These are phyloP conservation scores for Piezodorus guildinii DNA, from an alignment of 1,140 invertebrate species.

Conservation along the genomic window DNA sequence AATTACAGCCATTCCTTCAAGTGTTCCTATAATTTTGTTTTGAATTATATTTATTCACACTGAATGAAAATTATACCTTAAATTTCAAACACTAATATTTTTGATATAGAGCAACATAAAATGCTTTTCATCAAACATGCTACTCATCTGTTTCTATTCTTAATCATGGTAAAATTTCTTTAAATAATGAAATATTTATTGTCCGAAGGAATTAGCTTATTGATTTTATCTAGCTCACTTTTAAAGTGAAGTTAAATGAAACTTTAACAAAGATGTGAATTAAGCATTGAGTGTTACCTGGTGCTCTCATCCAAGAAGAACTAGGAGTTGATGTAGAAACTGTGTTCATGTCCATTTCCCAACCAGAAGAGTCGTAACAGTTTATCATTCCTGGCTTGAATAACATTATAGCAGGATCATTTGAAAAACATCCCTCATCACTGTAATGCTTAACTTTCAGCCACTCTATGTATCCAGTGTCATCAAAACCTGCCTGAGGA, in stretches of 20 bases:
- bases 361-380: slow-evolving; percentile 41
- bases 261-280: neutral
- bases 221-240: too few relatives aligned
- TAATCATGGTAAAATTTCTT: too few relatives aligned
- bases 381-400: slow-evolving; percentile 15
- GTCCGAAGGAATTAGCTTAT: too few relatives aligned
- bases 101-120: too few relatives aligned
- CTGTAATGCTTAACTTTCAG: slow-evolving; percentile 47
- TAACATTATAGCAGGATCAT: slow-evolving; percentile 38
- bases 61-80: too few relatives aligned
- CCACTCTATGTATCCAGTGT: slow-evolving; percentile 52
- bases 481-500: slow-evolving; percentile 44
- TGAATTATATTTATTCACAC: slow-evolving; percentile 24
- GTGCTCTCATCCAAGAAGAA: slow-evolving; percentile 48
- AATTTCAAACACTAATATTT: too few relatives aligned
- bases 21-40: slow-evolving; percentile 37
- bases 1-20: slow-evolving; percentile 50
- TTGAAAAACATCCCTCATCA: slow-evolving; percentile 47
- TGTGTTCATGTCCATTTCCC: slow-evolving; percentile 41
- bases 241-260: neutral
- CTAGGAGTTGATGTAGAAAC: slow-evolving; percentile 47
- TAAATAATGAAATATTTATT: too few relatives aligned
- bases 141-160: too few relatives aligned
- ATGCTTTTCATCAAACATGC: too few relatives aligned
- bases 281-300: slow-evolving; percentile 38